Evolutionary conservation across 2,797 vertebrate genomes (phyloP), one percentile per base, ranked within the genome.

Genomic region (Platyrinchus mystaceus): DNA sequence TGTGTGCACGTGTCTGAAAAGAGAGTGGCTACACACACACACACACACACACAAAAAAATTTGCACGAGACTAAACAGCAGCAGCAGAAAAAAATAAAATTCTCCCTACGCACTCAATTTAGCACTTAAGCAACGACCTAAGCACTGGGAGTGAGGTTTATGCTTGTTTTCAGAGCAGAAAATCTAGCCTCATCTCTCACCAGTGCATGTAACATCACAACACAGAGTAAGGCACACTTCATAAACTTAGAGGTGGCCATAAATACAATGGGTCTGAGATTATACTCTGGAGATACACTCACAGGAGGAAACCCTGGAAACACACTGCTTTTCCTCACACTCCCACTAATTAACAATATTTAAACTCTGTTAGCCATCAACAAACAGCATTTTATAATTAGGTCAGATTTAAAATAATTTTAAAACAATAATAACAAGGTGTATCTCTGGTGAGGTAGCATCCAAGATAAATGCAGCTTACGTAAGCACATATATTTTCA

Each of bases 401-500:
- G 20, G 15, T 62, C 44, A 58, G 34, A 17, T 66, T 55, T 41
- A 4, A 70, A 84, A 52, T 22, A 37, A 44, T 44, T 80, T 58
- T 30, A 27, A 41, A 90, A 50, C 19, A 30, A 34, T 36, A 37
- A 47, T 30, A 88, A 47, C 67, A 68, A 52, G 5, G 5, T 44
- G 9, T 7, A 26, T 53, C 43, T 86, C 64, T 36, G 36, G 27
- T 50, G 21, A 83, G 39, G 39, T 20, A 70, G 22, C 22, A 79
- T 43, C 22, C 18, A 22, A 52, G 50, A 69, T 19, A 81, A 71
- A 79, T 1, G 5, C 13, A 79, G 36, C 20, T 58, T 43, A 58
- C 50, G 12, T 14, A 62, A 44, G 22, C 0, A 0, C 10, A 17
- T 4, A 3, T 10, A n/a, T 37, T 70, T 84, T 28, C 49, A 47